phyloP scores from a whole-genome alignment of 2,113 vertebrate genomes.

The Hyperopisus bebe region DNA sequence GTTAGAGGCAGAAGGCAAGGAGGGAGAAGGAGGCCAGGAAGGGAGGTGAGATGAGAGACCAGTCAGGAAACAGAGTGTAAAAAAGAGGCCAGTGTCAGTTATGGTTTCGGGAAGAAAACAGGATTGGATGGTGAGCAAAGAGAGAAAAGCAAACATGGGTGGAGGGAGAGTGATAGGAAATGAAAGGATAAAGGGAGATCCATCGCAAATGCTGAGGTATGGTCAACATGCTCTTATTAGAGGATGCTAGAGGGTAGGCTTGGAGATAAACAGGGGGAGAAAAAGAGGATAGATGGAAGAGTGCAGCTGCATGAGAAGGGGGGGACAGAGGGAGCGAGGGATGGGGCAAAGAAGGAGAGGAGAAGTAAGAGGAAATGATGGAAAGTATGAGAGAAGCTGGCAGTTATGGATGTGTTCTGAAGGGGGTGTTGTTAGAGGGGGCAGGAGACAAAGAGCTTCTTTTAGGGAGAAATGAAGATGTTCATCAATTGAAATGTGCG shows the following conservation, averaged over 20 bases:
- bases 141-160: not conserved
- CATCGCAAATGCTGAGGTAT: conserved; percentile 28
- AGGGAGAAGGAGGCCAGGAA: not conserved
- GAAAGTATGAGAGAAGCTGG: conserved; percentile 61
- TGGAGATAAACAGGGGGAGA: conserved; percentile 24
- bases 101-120: not conserved
- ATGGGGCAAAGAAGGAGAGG: not conserved
- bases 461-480: conserved; percentile 61
- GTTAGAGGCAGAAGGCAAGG: not conserved
- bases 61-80: not conserved
- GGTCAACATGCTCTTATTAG: conserved; percentile 29
- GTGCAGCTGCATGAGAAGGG: conserved; percentile 41
- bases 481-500: conserved; percentile 67
- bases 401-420: conserved; percentile 61
- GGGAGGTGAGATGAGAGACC: not conserved
- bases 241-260: conserved; percentile 23
- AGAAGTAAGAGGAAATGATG: not conserved
- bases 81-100: not conserved
- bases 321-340: conserved; percentile 16
- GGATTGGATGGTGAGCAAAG: not conserved
- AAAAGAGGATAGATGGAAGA: conserved; percentile 33
- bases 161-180: not conserved
- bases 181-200: not conserved
- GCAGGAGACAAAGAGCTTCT: conserved; percentile 59
- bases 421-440: conserved; percentile 62